A percentile compares a stretch with the other conserved stretches of the same genome.
These are phyloP conservation scores for Polydrusus tereticollis DNA, from an alignment of 2,888 invertebrate species.

Conservation along the genomic window DNA sequence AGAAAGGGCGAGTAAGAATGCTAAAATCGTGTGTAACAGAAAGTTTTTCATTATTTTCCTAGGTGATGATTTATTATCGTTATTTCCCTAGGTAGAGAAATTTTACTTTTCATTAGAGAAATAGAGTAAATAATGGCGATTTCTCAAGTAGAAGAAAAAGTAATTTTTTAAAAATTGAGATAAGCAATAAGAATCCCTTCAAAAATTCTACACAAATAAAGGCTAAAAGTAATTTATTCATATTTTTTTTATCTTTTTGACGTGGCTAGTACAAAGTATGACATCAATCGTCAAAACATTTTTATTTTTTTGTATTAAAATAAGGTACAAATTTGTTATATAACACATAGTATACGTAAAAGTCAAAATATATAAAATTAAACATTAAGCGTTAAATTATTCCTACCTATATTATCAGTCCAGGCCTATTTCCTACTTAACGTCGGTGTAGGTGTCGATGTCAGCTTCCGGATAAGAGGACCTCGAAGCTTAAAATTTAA, in stretches of 20 bases:
- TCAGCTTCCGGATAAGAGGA: slow-evolving; percentile 58
- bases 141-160: no score
- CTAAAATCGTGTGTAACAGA: no score
- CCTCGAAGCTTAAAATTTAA: slow-evolving; percentile 74
- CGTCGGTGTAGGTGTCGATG: slow-evolving; percentile 17
- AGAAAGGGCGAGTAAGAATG: no score
- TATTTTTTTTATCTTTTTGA: background rate
- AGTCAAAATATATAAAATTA: slow-evolving; percentile 11
- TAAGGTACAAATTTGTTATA: slow-evolving; percentile 9
- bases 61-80: no score
- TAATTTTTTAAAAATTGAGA: no score
- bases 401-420: slow-evolving; percentile 4
- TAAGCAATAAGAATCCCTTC: no score
- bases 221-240: background rate
- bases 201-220: no score
- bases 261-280: background rate
- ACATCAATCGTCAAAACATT: slow-evolving; percentile 19
- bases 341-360: slow-evolving; percentile 25
- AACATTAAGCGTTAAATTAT: slow-evolving; percentile 5
- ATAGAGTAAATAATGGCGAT: no score
- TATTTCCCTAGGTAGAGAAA: no score
- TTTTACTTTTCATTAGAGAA: no score
- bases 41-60: no score
- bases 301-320: background rate
- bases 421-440: slow-evolving; percentile 21